Percentiles rank a stretch among this genome's conserved stretches.
phyloP scores from a whole-genome alignment of 2,113 vertebrate species.

The Panurus biarmicus region DNA sequence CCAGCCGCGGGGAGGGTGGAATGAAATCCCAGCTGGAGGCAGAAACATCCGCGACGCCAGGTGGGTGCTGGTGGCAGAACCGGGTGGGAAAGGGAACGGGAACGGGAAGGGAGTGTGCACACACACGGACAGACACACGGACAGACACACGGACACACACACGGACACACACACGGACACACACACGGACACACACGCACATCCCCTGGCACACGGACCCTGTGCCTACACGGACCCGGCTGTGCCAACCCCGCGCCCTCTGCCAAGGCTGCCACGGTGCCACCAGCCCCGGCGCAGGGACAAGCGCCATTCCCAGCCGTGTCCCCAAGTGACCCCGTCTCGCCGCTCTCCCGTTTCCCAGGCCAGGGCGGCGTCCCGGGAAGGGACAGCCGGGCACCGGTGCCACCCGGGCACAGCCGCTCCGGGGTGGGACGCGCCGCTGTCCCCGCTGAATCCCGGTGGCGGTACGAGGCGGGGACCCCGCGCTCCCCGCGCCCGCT shows the following conservation, averaged over 20 bases:
- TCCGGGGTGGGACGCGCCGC: neutral
- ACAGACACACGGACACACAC: neutral
- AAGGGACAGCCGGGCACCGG: neutral
- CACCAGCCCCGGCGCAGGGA: neutral
- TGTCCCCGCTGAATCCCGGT: neutral
- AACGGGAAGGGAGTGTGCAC: neutral
- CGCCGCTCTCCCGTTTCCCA: neutral
- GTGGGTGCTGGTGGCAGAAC: neutral
- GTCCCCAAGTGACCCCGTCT: neutral
- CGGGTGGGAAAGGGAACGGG: neutral
- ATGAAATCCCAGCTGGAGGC: constrained; percentile 1
- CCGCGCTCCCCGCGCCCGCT: neutral
- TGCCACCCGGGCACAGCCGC: neutral
- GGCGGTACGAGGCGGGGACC: neutral
- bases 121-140: neutral
- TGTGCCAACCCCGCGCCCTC: neutral
- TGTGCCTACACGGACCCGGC: accelerated
- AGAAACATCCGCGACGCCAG: neutral
- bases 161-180: no score
- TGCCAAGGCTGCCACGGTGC: neutral
- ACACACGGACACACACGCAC: neutral
- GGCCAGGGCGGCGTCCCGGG: neutral
- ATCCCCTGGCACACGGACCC: neutral
- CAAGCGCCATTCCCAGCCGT: neutral
- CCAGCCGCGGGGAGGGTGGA: neutral